Conservation (phyloP, 2,888 invertebrate genomes). For the Hirtodrosophila alboralis region DNA sequence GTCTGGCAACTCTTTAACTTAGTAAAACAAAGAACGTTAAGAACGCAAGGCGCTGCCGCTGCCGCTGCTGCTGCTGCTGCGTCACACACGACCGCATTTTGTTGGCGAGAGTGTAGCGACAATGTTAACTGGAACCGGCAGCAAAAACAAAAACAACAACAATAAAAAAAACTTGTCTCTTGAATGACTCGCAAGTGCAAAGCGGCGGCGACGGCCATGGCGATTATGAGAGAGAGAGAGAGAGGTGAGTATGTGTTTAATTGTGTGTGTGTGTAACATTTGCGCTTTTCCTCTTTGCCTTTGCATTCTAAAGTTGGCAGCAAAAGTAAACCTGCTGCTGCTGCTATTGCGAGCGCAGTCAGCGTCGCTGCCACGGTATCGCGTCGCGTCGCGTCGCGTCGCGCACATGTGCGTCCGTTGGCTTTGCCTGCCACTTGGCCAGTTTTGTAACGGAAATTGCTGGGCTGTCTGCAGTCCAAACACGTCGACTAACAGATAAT, state of each 20-base stretch:
- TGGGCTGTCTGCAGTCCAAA: slow-evolving; percentile 55
- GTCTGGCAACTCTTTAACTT: slow-evolving; percentile 15
- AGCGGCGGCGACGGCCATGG: slow-evolving; percentile 6
- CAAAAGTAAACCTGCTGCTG: slow-evolving; percentile 53
- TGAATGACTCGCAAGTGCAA: slow-evolving; percentile 33
- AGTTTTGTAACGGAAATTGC: slow-evolving; percentile 75
- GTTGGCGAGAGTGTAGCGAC: slow-evolving; percentile 35
- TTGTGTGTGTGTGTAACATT: slow-evolving; percentile 25
- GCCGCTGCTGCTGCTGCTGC: slow-evolving; percentile 29
- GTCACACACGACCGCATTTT: slow-evolving; percentile 63
- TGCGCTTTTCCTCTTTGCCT: slow-evolving; percentile 34
- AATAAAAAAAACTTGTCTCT: slow-evolving; percentile 34
- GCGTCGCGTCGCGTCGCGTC: too few species aligned
- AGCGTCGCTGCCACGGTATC: slow-evolving; percentile 14
- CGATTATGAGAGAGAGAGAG: slow-evolving; percentile 9
- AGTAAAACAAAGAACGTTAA: slow-evolving; percentile 30
- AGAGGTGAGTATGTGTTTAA: slow-evolving; percentile 12
- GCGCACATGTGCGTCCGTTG: slow-evolving; percentile 4
- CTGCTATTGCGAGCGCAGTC: slow-evolving; percentile 3
- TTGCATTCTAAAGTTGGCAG: slow-evolving; percentile 62
- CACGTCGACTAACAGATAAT: slow-evolving; percentile 46
- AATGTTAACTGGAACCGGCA: slow-evolving; percentile 16
- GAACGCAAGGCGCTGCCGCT: slow-evolving; percentile 23
- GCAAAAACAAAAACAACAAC: slow-evolving; percentile 1
- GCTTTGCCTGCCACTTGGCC: slow-evolving; percentile 50